Conservation (phyloP, 1,140 invertebrate genomes). For the Chionoecetes opilio region DNA sequence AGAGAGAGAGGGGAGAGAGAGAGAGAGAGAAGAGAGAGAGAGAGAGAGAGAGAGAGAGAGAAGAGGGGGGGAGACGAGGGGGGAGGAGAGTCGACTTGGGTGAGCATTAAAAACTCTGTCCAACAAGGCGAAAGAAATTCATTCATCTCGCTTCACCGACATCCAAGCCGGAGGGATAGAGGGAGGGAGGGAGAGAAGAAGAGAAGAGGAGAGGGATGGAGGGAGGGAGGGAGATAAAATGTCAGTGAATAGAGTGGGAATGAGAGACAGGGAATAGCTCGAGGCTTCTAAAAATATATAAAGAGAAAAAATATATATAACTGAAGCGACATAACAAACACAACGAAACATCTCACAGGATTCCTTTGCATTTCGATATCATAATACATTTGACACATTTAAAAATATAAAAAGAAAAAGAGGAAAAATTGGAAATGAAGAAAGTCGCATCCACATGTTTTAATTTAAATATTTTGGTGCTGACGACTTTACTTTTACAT, state of each 20-base stretch:
- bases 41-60: constrained; percentile 24
- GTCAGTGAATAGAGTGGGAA: constrained; percentile 28
- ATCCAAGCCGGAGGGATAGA: not conserved
- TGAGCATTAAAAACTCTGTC: constrained; percentile 29
- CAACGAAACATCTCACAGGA: no score
- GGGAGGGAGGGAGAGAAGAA: not conserved
- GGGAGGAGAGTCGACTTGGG: not conserved
- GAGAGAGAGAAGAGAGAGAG: not conserved
- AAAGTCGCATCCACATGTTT: no score
- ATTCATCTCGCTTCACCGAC: constrained; percentile 27
- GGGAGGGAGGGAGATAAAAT: constrained; percentile 27
- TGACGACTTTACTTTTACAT: no score
- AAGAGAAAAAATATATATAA: no score
- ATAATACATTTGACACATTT: no score
- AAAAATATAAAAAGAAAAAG: no score
- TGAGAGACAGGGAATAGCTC: not conserved
- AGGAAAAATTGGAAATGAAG: no score
- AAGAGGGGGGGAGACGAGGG: not conserved
- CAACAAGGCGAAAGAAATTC: constrained; percentile 28
- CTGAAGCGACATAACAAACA: no score
- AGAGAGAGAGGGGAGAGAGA: no score
- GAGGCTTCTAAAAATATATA: not conserved
- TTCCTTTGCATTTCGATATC: no score
- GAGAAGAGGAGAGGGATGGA: not conserved
- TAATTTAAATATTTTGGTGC: no score